Base-by-base conservation (phyloP, 2,888 invertebrate genomes). In the Bruchidius siliquastri region DNA sequence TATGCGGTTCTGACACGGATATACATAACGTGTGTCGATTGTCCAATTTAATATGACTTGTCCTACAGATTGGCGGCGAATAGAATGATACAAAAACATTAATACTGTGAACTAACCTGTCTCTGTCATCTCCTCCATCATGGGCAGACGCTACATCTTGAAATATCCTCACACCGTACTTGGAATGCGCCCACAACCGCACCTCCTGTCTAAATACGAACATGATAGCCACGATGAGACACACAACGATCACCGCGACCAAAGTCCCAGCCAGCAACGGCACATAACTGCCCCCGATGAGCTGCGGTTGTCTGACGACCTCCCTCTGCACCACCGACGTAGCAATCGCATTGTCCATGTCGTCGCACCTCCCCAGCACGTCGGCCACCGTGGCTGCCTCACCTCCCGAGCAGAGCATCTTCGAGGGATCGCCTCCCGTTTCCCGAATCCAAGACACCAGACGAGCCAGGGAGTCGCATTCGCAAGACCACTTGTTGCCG, bases 401-500 rank as follows among this genome's bases (percentile, higher is more conserved):
- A 86, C 83, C 89, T 87, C 88, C 91, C 84, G 87, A 89, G 83
- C 92, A 92, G 80, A 91, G 88, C 91, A 93, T 90, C 88, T 91
- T 91, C 83, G 91, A 90, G 49, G 92, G 90, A 83, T 92, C 90
- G 85, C 90, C 90, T 72, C 90, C 90, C 84, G 92, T 91, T 83
- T 91, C 89, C 82, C 90, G 88, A 76, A 93, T 86, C 93, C 93
- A 94, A 80, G 90, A 89, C 83, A 92, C 91, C 81, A 94, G 87
- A 81, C 90, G 90, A 77, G 89, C 89, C 72, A 93, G 89, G 82
- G 92, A 92, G 82, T 89, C 89, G 87, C 95, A 95, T 84, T 94
- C 92, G 87, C 95, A 95, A 85, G 92, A 92, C 96, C 96, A 94
- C 85, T 91, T 91, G 89, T 94, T 94, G 81, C 93, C 92, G 82